A percentile compares a stretch with the other conserved stretches of the same genome.
Conservation (phyloP, 2,113 vertebrate species). For the Psophia crepitans region DNA sequence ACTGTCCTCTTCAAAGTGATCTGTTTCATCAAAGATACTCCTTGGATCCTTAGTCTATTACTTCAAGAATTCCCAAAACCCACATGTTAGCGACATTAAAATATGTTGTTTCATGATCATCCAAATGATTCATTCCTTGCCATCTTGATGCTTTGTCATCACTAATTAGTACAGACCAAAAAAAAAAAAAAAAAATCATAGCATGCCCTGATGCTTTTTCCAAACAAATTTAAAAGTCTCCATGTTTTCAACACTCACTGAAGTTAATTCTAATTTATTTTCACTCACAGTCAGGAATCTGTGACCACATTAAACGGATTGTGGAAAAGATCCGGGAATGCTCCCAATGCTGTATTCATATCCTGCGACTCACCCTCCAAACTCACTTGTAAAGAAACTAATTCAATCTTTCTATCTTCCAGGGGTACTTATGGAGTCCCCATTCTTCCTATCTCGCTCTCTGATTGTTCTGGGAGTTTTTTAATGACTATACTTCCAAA, state of each 20-base stretch:
- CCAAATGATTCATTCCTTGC: constrained; percentile 51
- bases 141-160: constrained; percentile 57
- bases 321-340: constrained; percentile 25
- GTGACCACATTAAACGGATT: constrained; percentile 45
- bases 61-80: constrained; percentile 22
- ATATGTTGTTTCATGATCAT: neutral
- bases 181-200: neutral
- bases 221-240: constrained; percentile 34
- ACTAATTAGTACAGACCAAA: constrained; percentile 39
- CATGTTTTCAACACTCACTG: constrained; percentile 48
- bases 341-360: constrained; percentile 44
- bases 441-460: neutral
- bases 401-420: neutral
- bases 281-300: constrained; percentile 40
- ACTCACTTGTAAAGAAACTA: neutral
- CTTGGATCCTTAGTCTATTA: neutral
- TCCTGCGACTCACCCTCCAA: constrained; percentile 13
- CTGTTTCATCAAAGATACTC: constrained; percentile 5
- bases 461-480: neutral
- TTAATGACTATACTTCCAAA: neutral
- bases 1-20: neutral
- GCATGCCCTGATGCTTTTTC: constrained; percentile 25
- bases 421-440: neutral
- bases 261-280: constrained; percentile 54
- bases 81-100: constrained; percentile 31